Percentiles rank a stretch among this genome's conserved stretches.
phyloP scores from a whole-genome alignment of 35 echinoderm and acorn worm species.

The Heliocidaris erythrogramma region DNA sequence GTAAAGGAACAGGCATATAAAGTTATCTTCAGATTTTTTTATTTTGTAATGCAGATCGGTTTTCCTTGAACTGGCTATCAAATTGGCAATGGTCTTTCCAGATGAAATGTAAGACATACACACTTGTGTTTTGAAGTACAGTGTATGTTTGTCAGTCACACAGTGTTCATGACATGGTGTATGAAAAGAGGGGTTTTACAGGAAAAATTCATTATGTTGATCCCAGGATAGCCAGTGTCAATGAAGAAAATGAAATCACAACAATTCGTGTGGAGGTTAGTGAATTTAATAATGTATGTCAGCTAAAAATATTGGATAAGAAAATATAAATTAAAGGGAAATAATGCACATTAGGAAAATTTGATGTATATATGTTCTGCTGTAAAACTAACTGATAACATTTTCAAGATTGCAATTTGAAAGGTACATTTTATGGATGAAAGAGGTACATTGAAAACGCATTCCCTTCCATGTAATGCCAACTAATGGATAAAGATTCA shows the following conservation, averaged over 20 bases:
- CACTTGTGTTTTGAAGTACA: not conserved
- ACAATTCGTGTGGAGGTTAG: not conserved
- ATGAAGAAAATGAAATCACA: not conserved
- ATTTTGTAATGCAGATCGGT: no score
- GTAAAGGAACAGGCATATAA: no score
- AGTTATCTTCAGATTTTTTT: no score
- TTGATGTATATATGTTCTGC: no score
- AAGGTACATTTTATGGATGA: no score
- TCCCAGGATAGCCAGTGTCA: not conserved
- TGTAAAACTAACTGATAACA: no score
- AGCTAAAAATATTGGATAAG: not conserved
- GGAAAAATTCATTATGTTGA: not conserved
- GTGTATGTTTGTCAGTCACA: not conserved
- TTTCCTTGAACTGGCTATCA: no score
- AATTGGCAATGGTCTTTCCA: not conserved
- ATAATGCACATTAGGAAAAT: no score
- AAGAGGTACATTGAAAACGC: no score
- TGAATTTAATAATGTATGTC: not conserved
- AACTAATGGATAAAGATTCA: no score
- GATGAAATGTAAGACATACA: not conserved
- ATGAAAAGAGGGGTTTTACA: not conserved
- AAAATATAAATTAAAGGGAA: not conserved
- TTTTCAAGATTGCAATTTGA: no score
- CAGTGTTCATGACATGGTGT: not conserved
- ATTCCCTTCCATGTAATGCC: no score